Conservation (phyloP, 2,797 vertebrate species). For the Picus viridis region DNA sequence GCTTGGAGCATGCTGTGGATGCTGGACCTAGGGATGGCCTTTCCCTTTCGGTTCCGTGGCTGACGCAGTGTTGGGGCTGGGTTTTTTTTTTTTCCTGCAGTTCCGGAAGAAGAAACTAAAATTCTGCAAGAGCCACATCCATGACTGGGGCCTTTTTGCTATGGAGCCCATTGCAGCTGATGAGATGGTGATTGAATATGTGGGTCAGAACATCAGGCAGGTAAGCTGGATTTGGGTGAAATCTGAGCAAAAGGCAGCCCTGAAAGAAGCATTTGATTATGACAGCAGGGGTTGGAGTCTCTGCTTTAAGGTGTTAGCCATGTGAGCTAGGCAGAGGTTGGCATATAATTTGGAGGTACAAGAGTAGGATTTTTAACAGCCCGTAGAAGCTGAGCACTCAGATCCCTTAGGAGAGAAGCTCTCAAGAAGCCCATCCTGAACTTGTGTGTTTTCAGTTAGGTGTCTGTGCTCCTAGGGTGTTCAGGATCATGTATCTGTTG, state of each 20-base stretch:
- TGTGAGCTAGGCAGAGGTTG: background rate
- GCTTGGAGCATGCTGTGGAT: background rate
- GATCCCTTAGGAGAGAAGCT: background rate
- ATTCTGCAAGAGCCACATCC: slow-evolving; percentile 96
- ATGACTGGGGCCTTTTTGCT: slow-evolving; percentile 98
- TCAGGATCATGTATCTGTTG: fast-evolving
- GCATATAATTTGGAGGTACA: background rate
- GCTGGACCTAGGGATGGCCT: background rate
- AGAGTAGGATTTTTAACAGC: background rate
- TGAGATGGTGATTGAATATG: slow-evolving; percentile 99
- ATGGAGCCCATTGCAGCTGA: slow-evolving; percentile 97
- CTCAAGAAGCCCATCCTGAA: background rate
- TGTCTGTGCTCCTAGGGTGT: background rate
- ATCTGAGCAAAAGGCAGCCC: background rate
- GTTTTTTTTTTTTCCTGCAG: slow-evolving; percentile 72
- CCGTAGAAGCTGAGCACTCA: background rate
- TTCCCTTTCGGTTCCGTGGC: background rate
- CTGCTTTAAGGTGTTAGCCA: background rate
- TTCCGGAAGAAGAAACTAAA: slow-evolving; percentile 98
- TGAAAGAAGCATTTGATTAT: background rate
- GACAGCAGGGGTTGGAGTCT: background rate
- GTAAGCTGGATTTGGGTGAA: slow-evolving; percentile 72
- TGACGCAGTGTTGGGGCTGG: background rate
- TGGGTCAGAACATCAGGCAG: slow-evolving; percentile 98
- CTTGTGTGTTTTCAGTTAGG: background rate